phyloP scores from a whole-genome alignment of 2,113 vertebrate species.

The Ceyx margarethae region DNA sequence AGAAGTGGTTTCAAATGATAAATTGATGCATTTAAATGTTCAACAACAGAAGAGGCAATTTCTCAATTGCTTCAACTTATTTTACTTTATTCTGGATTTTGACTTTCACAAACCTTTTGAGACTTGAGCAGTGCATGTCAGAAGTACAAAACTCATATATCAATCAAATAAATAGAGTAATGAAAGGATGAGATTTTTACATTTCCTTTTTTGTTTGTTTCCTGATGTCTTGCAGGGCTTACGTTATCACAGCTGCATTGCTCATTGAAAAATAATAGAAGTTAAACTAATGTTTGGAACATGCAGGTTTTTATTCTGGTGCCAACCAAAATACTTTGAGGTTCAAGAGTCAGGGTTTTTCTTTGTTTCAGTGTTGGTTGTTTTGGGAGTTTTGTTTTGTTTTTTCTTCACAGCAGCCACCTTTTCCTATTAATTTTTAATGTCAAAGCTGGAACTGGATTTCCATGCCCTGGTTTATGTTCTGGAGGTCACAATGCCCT shows the following conservation, averaged over 20 bases:
- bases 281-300: not conserved
- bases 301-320: not conserved
- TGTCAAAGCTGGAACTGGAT: not conserved
- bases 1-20: not conserved
- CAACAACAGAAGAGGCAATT: not conserved
- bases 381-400: too few species aligned
- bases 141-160: not conserved
- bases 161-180: not conserved
- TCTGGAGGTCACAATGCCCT: not conserved
- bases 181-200: not conserved
- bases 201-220: not conserved
- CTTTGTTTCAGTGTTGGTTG: not conserved
- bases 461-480: not conserved
- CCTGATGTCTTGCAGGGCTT: not conserved
- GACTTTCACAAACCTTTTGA: not conserved
- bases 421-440: not conserved
- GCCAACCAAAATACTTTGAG: not conserved
- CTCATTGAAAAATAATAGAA: not conserved
- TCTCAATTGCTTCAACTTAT: not conserved
- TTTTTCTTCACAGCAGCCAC: not conserved
- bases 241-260: not conserved
- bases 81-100: not conserved
- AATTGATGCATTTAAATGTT: not conserved
- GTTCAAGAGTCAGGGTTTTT: not conserved
- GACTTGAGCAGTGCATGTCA: not conserved